These are phyloP conservation scores for Auanema sp. DNA, from an alignment of 2,888 invertebrate species.

Conservation along the genomic window DNA sequence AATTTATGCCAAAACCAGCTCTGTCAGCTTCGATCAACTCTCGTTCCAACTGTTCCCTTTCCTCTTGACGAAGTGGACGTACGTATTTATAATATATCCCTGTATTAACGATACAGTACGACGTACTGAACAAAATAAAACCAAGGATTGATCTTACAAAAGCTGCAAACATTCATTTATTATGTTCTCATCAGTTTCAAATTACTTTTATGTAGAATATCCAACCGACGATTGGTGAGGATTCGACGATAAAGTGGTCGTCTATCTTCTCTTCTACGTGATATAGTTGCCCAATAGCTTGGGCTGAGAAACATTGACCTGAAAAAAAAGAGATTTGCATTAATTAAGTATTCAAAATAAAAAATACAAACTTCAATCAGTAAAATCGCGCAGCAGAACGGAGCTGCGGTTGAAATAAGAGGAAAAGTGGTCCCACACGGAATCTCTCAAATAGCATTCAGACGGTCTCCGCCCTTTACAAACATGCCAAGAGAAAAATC, in stretches of 20 bases:
- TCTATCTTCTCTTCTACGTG: conserved; percentile 43
- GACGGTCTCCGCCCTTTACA: not conserved
- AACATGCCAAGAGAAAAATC: no score
- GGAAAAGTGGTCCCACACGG: not conserved
- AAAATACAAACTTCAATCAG: not conserved
- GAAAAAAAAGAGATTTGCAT: conserved; percentile 12
- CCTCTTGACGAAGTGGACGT: conserved; percentile 54
- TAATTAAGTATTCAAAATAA: not conserved
- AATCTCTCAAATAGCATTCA: not conserved
- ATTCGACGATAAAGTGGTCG: conserved; percentile 61
- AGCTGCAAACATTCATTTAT: conserved; percentile 30
- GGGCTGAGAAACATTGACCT: conserved; percentile 42
- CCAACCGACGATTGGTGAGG: conserved; percentile 59
- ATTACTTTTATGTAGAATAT: conserved; percentile 58
- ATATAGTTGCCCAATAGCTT: conserved; percentile 26
- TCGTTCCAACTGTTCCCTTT: conserved; percentile 53
- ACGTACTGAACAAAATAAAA: conserved; percentile 53
- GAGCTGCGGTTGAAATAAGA: not conserved
- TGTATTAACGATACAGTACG: conserved; percentile 55
- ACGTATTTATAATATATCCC: conserved; percentile 57
- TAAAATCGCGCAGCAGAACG: not conserved
- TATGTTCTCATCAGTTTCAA: conserved; percentile 7
- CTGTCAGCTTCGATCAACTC: conserved; percentile 61
- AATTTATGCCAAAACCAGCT: conserved; percentile 53
- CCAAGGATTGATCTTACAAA: conserved; percentile 54